Percentiles rank a stretch among this genome's conserved stretches.
Conservation (phyloP, 2,797 vertebrate genomes). For the Liasis olivaceus region DNA sequence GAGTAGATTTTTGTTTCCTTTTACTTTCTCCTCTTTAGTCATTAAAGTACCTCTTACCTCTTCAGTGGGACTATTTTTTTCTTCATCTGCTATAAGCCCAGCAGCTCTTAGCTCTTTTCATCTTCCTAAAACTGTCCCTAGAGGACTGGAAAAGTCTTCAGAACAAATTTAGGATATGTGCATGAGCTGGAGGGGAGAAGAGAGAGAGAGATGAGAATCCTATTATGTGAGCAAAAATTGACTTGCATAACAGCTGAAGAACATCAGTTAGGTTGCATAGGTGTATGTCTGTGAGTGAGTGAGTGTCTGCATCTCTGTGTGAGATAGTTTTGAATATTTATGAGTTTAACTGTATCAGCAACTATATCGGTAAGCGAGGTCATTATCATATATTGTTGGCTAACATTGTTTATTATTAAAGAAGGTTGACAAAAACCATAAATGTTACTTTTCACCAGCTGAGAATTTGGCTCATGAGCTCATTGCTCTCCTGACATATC, state of each 20-base stretch:
- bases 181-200: not conserved
- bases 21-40: not conserved
- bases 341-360: slow-evolving; percentile 15
- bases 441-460: slow-evolving; percentile 66
- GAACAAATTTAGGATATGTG: not conserved
- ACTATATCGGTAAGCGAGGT: slow-evolving; percentile 58
- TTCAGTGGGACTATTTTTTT: not conserved
- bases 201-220: not conserved
- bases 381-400: slow-evolving; percentile 54
- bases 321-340: not conserved
- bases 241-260: not conserved
- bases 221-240: not conserved
- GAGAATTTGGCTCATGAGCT: slow-evolving; percentile 68
- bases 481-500: slow-evolving; percentile 62
- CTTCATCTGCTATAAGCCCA: not conserved
- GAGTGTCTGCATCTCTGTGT: not conserved
- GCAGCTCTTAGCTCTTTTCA: not conserved
- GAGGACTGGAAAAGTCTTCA: not conserved
- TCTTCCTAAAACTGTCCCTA: not conserved
- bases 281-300: not conserved
- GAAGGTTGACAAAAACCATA: slow-evolving; percentile 74
- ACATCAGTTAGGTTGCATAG: not conserved
- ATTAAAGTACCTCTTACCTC: not conserved
- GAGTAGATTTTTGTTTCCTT: not conserved
- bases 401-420: slow-evolving; percentile 66